Percentiles rank a stretch among this genome's conserved stretches.
These are phyloP conservation scores for Mactra quadrangularis DNA, from an alignment of 1,140 invertebrate species.

Conservation along the genomic window DNA sequence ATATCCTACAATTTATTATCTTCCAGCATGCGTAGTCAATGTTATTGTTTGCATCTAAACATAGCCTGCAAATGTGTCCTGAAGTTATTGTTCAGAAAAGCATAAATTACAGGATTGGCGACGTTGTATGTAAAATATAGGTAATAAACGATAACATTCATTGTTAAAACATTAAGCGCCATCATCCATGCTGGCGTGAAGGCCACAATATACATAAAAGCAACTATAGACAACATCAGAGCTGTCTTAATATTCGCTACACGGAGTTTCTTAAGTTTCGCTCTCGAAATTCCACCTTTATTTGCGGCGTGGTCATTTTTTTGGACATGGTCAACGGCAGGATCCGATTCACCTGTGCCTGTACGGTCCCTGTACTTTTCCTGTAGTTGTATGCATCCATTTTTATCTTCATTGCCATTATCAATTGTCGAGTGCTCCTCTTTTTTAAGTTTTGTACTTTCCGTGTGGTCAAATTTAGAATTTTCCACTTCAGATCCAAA, in stretches of 20 bases:
- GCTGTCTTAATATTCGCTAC: slow-evolving; percentile 82
- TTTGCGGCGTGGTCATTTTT: slow-evolving; percentile 65
- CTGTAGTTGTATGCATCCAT: slow-evolving; percentile 29
- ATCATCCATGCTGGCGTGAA: slow-evolving; percentile 81
- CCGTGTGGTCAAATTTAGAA: slow-evolving; percentile 52
- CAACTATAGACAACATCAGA: slow-evolving; percentile 81
- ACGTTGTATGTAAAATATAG: slow-evolving; percentile 83
- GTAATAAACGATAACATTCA: slow-evolving; percentile 79
- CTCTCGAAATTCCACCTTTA: slow-evolving; percentile 64
- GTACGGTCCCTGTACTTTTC: slow-evolving; percentile 48
- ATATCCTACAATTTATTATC: too few relatives aligned
- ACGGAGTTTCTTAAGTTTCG: slow-evolving; percentile 70
- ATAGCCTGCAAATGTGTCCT: slow-evolving; percentile 78
- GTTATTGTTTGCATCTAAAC: slow-evolving; percentile 66
- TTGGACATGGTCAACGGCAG: slow-evolving; percentile 36
- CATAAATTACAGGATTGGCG: slow-evolving; percentile 83
- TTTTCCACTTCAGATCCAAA: slow-evolving; percentile 35
- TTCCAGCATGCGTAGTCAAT: too few relatives aligned
- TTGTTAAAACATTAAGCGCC: slow-evolving; percentile 71
- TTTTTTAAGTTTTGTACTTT: slow-evolving; percentile 65
- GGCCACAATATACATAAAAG: slow-evolving; percentile 79
- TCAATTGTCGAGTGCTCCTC: slow-evolving; percentile 10
- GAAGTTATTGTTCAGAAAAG: slow-evolving; percentile 82
- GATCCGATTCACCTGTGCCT: neutral
- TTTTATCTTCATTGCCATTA: slow-evolving; percentile 38